Evolutionary conservation across 2,797 vertebrate species (phyloP).

Genomic region (Anguilla obscura): DNA sequence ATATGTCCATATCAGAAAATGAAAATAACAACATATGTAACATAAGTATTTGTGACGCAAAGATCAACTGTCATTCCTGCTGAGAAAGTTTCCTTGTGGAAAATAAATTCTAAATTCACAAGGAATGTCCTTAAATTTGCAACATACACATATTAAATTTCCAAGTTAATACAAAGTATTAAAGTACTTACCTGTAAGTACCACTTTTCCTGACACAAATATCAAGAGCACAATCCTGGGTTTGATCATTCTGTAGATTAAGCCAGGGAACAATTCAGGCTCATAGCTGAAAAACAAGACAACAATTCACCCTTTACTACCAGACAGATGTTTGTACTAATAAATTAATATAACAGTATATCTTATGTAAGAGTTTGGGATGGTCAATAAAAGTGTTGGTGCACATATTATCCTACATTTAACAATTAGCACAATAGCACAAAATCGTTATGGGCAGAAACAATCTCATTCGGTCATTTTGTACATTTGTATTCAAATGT

Average conservation of each 20-base stretch:
- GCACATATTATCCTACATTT: neutral
- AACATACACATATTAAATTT: neutral
- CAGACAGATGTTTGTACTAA: neutral
- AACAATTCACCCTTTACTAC: neutral
- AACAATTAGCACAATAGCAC: neutral
- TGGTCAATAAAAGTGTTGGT: neutral
- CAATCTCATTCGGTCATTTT: neutral
- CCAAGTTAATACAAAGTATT: neutral
- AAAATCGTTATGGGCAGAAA: neutral
- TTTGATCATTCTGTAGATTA: conserved; percentile 99
- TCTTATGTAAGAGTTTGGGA: neutral
- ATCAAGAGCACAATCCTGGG: conserved; percentile 98
- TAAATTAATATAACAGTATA: neutral
- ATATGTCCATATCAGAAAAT: no score
- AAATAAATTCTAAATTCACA: no score
- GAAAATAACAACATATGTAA: no score
- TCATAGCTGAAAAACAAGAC: conserved; percentile 79
- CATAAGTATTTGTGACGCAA: no score
- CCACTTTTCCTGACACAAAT: conserved; percentile 99
- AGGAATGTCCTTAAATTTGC: neutral
- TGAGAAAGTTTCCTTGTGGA: no score
- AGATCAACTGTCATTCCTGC: no score
- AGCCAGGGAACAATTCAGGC: conserved; percentile 95
- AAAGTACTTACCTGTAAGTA: conserved; percentile 87
- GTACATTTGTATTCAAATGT: neutral